Percentiles rank a stretch among this genome's conserved stretches.
Conservation (phyloP, 2,113 vertebrate species). For the Sinocyclocheilus rhinocerous region DNA sequence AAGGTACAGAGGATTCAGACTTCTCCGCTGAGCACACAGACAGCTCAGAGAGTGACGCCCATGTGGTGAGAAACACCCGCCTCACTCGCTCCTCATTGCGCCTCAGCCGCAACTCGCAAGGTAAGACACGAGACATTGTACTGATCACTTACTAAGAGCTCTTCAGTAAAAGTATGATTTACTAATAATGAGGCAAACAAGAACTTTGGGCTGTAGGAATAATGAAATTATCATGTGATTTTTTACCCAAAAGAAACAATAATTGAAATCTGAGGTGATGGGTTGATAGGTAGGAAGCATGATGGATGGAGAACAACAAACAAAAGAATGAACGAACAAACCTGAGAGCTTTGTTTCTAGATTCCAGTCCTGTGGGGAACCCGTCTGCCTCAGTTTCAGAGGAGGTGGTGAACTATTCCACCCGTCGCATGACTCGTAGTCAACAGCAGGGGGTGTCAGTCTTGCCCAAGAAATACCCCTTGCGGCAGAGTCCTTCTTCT, state of each 20-base stretch:
- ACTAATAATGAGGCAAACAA: background rate
- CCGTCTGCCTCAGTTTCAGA: slow-evolving; percentile 78
- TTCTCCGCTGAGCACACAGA: slow-evolving; percentile 93
- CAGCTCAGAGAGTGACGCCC: slow-evolving; percentile 81
- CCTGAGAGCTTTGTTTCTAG: slow-evolving; percentile 42
- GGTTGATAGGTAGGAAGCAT: background rate
- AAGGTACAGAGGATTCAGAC: slow-evolving; percentile 96
- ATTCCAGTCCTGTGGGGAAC: slow-evolving; percentile 81
- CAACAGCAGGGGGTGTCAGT: slow-evolving; percentile 87
- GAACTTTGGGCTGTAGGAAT: background rate
- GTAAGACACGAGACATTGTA: slow-evolving; percentile 62
- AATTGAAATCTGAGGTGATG: background rate
- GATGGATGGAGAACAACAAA: background rate
- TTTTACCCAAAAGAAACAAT: background rate
- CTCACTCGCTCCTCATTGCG: slow-evolving; percentile 90
- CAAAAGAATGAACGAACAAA: background rate
- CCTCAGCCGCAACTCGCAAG: slow-evolving; percentile 92
- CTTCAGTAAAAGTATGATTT: background rate
- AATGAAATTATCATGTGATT: background rate
- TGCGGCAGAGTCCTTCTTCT: slow-evolving; percentile 90
- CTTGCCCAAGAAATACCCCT: slow-evolving; percentile 89
- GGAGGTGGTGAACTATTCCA: slow-evolving; percentile 85
- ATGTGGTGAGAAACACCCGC: slow-evolving; percentile 82
- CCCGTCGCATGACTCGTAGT: slow-evolving; percentile 90
- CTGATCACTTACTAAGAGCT: background rate